Conservation (phyloP, 1,140 invertebrate species). For the Notospermus geniculatus region DNA sequence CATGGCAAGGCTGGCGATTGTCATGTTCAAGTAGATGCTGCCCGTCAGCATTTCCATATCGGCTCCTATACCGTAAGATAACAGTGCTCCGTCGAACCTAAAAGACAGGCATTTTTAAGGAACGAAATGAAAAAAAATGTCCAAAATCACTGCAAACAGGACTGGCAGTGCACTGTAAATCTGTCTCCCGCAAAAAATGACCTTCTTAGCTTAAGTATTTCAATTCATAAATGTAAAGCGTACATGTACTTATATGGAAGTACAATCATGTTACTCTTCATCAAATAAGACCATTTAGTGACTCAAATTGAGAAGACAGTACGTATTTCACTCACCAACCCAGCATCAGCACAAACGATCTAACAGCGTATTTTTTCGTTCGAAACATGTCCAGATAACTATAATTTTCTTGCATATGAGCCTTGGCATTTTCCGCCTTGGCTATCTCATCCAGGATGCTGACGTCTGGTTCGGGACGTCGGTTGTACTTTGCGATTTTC, state of each 20-base stretch:
- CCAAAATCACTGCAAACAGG: no score
- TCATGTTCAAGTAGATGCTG: slow-evolving; percentile 2
- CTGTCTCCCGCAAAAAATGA: no score
- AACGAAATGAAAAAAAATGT: no score
- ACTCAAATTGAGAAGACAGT: not conserved
- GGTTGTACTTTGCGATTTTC: no score
- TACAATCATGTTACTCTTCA: no score
- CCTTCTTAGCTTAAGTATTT: not conserved
- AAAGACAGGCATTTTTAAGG: no score
- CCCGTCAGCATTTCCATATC: not conserved
- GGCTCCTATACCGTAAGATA: not conserved
- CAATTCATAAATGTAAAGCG: not conserved
- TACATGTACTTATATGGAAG: not conserved
- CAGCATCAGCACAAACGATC: not conserved
- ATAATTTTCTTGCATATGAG: not conserved
- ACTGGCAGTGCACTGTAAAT: no score
- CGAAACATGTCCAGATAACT: slow-evolving; percentile 1
- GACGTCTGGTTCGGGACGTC: no score
- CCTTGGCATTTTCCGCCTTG: not conserved
- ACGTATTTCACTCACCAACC: slow-evolving; percentile 1
- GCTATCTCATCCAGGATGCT: no score
- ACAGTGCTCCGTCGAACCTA: not conserved
- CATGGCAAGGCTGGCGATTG: not conserved
- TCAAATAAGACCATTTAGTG: not conserved
- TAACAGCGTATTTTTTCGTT: not conserved